These are phyloP conservation scores for Cetoscarus ocellatus DNA, from an alignment of 2,797 vertebrate species.

Conservation along the genomic window DNA sequence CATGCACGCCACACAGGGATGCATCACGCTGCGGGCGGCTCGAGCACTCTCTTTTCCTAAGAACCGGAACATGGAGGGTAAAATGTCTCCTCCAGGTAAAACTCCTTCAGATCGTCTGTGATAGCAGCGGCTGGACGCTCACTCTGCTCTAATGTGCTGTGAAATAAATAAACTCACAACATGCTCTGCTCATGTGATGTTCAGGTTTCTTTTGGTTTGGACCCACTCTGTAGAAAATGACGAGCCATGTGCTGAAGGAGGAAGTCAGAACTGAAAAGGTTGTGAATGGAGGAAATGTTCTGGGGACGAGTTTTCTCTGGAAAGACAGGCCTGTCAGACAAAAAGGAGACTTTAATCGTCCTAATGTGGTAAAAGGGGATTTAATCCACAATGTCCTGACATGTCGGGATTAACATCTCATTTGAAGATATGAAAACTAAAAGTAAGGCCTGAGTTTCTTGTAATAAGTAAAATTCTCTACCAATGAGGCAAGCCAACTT, in stretches of 20 bases:
- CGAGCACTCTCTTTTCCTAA: constrained; percentile 10
- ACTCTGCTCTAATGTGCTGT: constrained; percentile 4
- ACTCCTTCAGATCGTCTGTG: constrained; percentile 15
- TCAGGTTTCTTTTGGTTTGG: neutral
- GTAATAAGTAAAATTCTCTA: no score
- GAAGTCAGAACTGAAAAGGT: constrained; percentile 5
- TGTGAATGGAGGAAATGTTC: neutral
- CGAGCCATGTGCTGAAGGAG: no score
- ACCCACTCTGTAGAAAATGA: neutral
- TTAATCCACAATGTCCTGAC: no score
- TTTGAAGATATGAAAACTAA: no score
- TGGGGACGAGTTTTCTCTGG: no score
- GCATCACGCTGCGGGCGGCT: constrained; percentile 31
- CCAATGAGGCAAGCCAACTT: no score
- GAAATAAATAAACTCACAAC: constrained; percentile 8
- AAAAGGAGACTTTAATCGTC: no score
- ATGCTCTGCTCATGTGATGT: constrained; percentile 2
- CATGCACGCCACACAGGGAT: constrained; percentile 22
- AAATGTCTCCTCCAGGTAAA: constrained; percentile 23
- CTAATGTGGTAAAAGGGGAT: no score
- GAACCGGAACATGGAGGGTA: constrained; percentile 31
- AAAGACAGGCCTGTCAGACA: no score
- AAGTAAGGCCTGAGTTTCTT: no score
- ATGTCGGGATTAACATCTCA: no score
- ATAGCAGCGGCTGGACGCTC: constrained; percentile 6